phyloP scores from a whole-genome alignment of 1,140 invertebrate genomes.

The Aphaenogaster ashmeadi region DNA sequence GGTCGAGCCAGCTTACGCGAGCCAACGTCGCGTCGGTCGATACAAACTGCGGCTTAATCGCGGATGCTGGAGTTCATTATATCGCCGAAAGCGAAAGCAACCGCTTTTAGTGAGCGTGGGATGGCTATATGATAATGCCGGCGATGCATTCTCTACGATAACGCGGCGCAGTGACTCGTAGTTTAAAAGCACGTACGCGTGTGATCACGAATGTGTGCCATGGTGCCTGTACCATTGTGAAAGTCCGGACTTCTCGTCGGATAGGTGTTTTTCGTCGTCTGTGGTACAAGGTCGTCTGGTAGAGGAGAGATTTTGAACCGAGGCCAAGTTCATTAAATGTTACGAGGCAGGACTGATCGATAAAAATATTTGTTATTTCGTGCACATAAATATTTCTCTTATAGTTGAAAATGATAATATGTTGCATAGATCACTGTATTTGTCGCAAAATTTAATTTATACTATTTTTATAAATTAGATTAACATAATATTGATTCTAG shows the following conservation, averaged over 20 bases:
- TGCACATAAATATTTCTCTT: background rate
- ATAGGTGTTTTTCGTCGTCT: slow-evolving; percentile 48
- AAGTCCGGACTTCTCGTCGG: slow-evolving; percentile 67
- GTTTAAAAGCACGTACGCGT: slow-evolving; percentile 4
- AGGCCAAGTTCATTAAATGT: slow-evolving; percentile 29
- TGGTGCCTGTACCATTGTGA: slow-evolving; percentile 47
- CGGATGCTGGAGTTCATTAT: background rate
- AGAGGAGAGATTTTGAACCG: background rate
- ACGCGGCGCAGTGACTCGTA: background rate
- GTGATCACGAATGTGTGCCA: slow-evolving; percentile 25
- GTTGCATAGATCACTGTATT: background rate
- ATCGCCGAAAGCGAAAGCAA: slow-evolving; percentile 66
- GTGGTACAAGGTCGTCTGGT: slow-evolving; percentile 67
- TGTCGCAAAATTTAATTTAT: background rate
- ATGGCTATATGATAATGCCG: slow-evolving; percentile 63
- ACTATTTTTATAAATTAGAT: background rate
- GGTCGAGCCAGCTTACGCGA: background rate
- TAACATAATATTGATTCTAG: background rate
- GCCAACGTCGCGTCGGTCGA: too few relatives aligned
- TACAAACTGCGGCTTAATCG: background rate
- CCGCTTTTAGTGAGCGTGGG: slow-evolving; percentile 45
- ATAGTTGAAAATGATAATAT: background rate
- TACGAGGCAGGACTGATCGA: slow-evolving; percentile 10
- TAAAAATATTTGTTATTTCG: slow-evolving; percentile 8
- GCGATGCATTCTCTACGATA: slow-evolving; percentile 47